Conservation (phyloP, 2,113 vertebrate genomes). For the Sylvia atricapilla region DNA sequence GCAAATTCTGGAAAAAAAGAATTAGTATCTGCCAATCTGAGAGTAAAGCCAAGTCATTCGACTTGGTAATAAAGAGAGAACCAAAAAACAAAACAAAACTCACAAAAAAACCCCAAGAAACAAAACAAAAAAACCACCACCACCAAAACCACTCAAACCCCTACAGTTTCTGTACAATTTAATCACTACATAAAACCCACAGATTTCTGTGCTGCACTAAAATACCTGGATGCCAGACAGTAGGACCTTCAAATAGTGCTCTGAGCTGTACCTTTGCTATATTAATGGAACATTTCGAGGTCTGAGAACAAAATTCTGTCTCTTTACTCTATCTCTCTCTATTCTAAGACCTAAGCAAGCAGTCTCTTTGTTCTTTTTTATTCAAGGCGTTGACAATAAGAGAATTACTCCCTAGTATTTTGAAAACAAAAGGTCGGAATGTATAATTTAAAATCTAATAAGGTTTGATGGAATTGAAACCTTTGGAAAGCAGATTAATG, state of each 20-base stretch:
- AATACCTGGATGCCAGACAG: background rate
- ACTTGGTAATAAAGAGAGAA: background rate
- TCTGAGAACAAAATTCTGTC: background rate
- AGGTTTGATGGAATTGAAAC: background rate
- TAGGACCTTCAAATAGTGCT: background rate
- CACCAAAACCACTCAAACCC: background rate
- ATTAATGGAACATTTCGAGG: background rate
- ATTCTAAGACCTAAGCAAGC: background rate
- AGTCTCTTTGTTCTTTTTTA: background rate
- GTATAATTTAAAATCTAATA: background rate
- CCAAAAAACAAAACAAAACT: background rate
- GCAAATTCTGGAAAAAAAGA: background rate
- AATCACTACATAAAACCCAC: background rate
- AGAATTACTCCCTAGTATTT: background rate
- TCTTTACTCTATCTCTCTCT: background rate
- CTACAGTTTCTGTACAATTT: background rate
- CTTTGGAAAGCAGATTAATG: background rate
- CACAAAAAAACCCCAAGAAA: background rate
- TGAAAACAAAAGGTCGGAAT: background rate
- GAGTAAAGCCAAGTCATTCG: background rate
- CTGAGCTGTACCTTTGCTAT: background rate
- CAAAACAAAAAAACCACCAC: background rate
- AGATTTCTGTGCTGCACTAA: background rate
- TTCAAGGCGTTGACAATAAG: background rate
- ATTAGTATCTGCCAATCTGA: background rate